A percentile compares a stretch with the other conserved stretches of the same genome.
These are phyloP conservation scores for Choloepus didactylus DNA, from an alignment of 2,797 vertebrate species.

Conservation along the genomic window DNA sequence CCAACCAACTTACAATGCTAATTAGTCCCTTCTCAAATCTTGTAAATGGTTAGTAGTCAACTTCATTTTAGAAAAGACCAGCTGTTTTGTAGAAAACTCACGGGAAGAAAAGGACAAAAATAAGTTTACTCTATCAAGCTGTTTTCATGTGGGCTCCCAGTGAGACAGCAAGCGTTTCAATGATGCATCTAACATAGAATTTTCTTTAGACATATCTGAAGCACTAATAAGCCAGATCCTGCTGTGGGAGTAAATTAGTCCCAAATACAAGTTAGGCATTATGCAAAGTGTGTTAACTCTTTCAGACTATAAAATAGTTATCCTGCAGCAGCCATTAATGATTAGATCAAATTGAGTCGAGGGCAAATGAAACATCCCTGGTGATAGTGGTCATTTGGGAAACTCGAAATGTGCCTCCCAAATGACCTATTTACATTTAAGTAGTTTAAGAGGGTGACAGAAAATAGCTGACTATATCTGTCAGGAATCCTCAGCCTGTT, in stretches of 20 bases:
- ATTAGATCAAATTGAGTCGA: neutral
- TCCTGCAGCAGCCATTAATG: neutral
- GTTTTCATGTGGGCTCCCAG: slow-evolving; percentile 15
- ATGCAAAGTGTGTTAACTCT: slow-evolving; percentile 67
- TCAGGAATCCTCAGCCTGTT: neutral
- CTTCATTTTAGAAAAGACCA: slow-evolving; percentile 74
- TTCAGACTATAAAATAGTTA: slow-evolving; percentile 62
- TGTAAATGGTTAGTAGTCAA: slow-evolving; percentile 72
- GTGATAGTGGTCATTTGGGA: neutral
- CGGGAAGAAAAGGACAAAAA: slow-evolving; percentile 71
- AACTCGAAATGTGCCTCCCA: slow-evolving; percentile 47
- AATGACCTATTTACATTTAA: slow-evolving; percentile 45
- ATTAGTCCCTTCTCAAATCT: slow-evolving; percentile 74
- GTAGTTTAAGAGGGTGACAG: slow-evolving; percentile 38
- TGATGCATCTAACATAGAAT: slow-evolving; percentile 73
- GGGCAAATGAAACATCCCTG: slow-evolving; percentile 3
- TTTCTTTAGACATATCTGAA: slow-evolving; percentile 77
- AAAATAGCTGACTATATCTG: slow-evolving; percentile 47
- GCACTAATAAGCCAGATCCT: slow-evolving; percentile 72
- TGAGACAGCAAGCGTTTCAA: slow-evolving; percentile 32
- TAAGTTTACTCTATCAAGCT: slow-evolving; percentile 67
- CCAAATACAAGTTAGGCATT: slow-evolving; percentile 67
- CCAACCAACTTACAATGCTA: slow-evolving; percentile 67
- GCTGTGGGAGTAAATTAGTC: slow-evolving; percentile 69
- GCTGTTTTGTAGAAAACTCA: slow-evolving; percentile 73